Base-by-base conservation (phyloP, 2,797 vertebrate genomes). In the Rhinophrynus dorsalis region DNA sequence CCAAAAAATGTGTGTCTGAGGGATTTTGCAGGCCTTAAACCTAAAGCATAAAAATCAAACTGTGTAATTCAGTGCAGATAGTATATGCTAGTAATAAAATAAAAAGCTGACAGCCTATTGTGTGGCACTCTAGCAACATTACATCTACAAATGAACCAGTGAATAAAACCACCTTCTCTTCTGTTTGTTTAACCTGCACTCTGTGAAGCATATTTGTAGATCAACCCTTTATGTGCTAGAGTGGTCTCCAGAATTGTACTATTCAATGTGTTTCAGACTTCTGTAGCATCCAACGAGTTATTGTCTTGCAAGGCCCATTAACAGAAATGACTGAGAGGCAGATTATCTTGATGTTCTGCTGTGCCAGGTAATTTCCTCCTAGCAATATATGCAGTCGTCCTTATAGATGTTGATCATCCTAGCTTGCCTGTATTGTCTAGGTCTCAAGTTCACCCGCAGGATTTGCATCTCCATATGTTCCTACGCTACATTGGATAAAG, bases 381-480 rank as follows among this genome's bases (percentile, higher is more conserved):
- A 40, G 37, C 2, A 15, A 40, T 12, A 15, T 12, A 2, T 12
- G 37, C 37, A 40, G 37, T 15, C n/a, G 13, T 40, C 12, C 13
- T 13, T 40, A n/a, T 12, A 40, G 37, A 12, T 40, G 1, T 40
- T n/a, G n/a, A n/a, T 40, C 37, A n/a, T 35, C 62, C 12, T 37
- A 5, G 17, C 18, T 45, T 42, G 3, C 32, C 35, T 47, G 24
- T 38, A 23, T 57, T 57, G 51, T 37, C 26, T 12, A 21, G 52
- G 44, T 32, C 13, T 29, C 35, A 58, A 44, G 54, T 40, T 72
- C 61, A 72, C 68, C 44, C 33, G 3, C 37, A 58, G 61, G 60
- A 58, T 72, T 72, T 72, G 61, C 54, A 65, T 52, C 52, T 65
- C 60, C 68, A 72, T 65, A 72, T 65, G 68, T 64, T 71, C 21